Evolutionary conservation across 2,888 invertebrate species (phyloP).

Genomic region (Smittia sp.): DNA sequence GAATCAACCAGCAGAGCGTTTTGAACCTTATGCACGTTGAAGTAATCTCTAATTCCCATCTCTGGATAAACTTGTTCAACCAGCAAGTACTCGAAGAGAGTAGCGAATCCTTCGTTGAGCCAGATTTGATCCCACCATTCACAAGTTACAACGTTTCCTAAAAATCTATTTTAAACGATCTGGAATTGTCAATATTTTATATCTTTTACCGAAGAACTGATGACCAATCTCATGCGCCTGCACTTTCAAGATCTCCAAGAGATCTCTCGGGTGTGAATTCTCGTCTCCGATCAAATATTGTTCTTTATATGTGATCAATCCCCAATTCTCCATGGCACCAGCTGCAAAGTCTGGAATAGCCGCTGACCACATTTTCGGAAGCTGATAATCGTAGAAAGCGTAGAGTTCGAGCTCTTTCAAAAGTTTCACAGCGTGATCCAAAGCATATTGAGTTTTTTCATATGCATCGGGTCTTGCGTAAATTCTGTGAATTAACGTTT

Average conservation of each 20-base stretch:
- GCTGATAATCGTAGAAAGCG: neutral
- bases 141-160: conserved; percentile 1
- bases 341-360: conserved; percentile 34
- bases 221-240: conserved; percentile 31
- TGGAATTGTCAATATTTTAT: neutral
- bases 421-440: neutral
- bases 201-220: conserved; percentile 28
- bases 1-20: conserved; percentile 17
- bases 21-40: neutral
- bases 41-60: neutral
- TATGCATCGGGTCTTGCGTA: neutral
- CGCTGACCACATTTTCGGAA: conserved; percentile 13
- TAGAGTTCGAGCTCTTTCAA: conserved; percentile 2
- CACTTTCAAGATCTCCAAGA: neutral
- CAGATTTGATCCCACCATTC: conserved; percentile 33
- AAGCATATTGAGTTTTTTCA: neutral
- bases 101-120: conserved; percentile 35
- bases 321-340: conserved; percentile 34
- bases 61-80: neutral
- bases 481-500: neutral
- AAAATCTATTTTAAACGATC: neutral
- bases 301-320: conserved; percentile 31
- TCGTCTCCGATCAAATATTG: conserved; percentile 17
- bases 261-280: conserved; percentile 4
- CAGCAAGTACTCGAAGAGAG: conserved; percentile 9